Base-by-base conservation (phyloP, 2,113 vertebrate species). In the Carassius carassius region DNA sequence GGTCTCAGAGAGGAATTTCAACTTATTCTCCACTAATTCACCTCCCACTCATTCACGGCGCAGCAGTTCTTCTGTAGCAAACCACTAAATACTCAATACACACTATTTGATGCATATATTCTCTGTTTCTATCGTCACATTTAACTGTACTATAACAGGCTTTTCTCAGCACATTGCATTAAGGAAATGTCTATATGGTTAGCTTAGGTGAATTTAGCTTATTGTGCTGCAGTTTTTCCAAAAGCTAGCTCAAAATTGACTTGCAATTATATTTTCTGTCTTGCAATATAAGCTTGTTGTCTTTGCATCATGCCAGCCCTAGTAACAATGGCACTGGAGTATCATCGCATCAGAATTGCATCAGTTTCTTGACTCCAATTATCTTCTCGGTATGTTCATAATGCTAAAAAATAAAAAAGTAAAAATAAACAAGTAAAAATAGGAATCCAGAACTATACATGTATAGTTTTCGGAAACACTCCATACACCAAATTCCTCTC, bases 141-240 rank as follows among this genome's bases (percentile, higher is more conserved):
- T 88, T 86, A 47, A 47, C 81, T 88, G 88, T 85, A 89, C 88
- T 89, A 82, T 79, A 78, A 79, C 44, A 32, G 60, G 81, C 75
- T 78, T 78, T 25, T 85, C 35, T 88, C 76, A 54, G 86, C 90
- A 93, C 91, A 90, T 91, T 92, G 87, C 87, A 89, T 51, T 70
- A 32, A 56, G 67, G 47, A 81, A 70, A 85, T 70, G 80, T 84
- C 85, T 80, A 78, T 82, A 56, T 73, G 80, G 56, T 76, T 81
- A 83, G 23, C 56, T 63, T 65, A 21, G 74, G 63, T 87, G 35
- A 70, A 70, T 17, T 19, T 70, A n/a, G 29, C 65, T 82, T 49
- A n/a, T 56, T 25, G 29, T 21, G 62, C 51, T 54, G 54, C 44
- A 79, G n/a, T 85, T 29, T n/a, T 37, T 37, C 37, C 37, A 37